Evolutionary conservation across 2,888 invertebrate genomes (phyloP), one percentile per base, ranked within the genome.

Genomic region (Morinoia aosen): DNA sequence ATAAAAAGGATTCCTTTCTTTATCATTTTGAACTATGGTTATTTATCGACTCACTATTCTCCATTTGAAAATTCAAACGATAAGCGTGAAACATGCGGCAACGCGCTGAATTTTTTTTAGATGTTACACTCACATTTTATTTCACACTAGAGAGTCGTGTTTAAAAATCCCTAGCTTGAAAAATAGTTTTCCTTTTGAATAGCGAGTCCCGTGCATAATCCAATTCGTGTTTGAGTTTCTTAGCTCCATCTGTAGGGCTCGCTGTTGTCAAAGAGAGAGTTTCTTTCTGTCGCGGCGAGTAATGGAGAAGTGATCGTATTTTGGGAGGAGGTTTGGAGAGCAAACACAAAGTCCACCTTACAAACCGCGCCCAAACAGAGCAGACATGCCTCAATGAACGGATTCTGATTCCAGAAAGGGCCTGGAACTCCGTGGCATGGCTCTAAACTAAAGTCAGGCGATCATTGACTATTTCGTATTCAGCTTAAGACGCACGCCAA

Each of bases 391-490:
- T 93, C 57, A 93, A 39, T 93, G 93, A 93, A 93, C 93, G n/a
- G 57, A 93, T 93, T 93, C 93, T 93, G 90, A 90, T 90, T 90
- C 90, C 90, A 90, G 90, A 90, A 90, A 90, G 90, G 90, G 90
- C 90, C 90, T 90, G 56, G 93, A 56, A 48, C 11, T 93, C 93
- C 57, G n/a, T 57, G 93, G 57, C 56, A 93, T 56, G 57, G 93
- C 93, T 57, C 57, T 57, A 93, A 93, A 93, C 93, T 33, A 93
- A 93, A 93, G 93, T 93, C 93, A 93, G 57, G 93, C 93, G 93
- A 93, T 93, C 93, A 93, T 57, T 93, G 93, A 93, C 93, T 93
- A 93, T 93, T 93, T 93, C 57, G 93, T 93, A 93, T 93, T 93
- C 93, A 93, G 93, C 48, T 93, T 57, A 57, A 93, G 93, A 93